Evolutionary conservation across 1,140 invertebrate species (phyloP).

Genomic region (Heliconius hermathena): DNA sequence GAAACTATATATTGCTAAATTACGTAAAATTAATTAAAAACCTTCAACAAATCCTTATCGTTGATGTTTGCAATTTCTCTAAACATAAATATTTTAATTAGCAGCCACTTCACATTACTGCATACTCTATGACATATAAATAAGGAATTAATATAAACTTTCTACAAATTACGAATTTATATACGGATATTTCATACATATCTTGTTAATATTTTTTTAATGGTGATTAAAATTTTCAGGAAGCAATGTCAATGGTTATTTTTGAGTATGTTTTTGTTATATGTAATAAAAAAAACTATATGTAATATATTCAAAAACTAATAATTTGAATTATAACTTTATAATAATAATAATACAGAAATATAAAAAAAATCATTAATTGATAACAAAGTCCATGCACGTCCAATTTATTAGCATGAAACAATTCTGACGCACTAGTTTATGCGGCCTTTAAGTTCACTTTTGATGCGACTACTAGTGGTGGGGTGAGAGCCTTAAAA

Average conservation of each 20-base stretch:
- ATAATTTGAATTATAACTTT: not conserved
- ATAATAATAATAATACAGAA: not conserved
- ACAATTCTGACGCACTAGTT: constrained; percentile 55
- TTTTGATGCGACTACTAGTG: constrained; percentile 62
- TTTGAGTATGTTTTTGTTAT: no score
- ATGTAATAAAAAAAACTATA: no score
- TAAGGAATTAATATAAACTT: not conserved
- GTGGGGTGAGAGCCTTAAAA: constrained; percentile 76
- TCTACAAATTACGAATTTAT: not conserved
- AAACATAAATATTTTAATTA: constrained; percentile 10
- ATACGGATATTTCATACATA: no score
- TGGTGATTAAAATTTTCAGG: no score
- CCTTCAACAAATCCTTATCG: not conserved
- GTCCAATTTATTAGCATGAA: constrained; percentile 18
- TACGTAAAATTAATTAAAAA: no score
- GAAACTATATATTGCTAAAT: no score
- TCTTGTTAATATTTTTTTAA: no score
- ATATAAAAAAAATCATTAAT: not conserved
- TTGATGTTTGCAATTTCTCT: not conserved
- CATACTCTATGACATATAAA: not conserved
- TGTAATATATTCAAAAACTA: no score
- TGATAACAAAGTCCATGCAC: not conserved
- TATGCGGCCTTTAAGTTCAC: constrained; percentile 66
- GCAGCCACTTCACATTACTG: not conserved
- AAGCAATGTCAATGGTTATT: no score